Evolutionary conservation across 2,113 vertebrate genomes (phyloP).

Genomic region (Laticauda colubrina): DNA sequence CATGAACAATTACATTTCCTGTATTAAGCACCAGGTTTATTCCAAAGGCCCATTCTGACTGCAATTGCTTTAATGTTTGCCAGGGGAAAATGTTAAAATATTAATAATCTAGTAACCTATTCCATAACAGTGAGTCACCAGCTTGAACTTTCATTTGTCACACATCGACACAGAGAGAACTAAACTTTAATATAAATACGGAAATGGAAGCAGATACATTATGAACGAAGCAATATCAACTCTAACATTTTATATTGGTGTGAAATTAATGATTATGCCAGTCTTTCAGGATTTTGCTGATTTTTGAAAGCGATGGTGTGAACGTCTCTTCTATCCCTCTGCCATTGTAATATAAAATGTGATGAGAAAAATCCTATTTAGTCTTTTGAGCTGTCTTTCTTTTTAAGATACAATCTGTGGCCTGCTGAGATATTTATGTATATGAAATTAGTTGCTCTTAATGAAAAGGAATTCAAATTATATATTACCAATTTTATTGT

Average conservation of each 20-base stretch:
- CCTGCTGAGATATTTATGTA: constrained; percentile 29
- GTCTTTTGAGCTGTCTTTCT: background rate
- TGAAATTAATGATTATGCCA: constrained; percentile 1
- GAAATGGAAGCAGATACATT: constrained; percentile 57
- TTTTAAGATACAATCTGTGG: constrained; percentile 18
- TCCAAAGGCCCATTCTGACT: constrained; percentile 53
- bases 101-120: constrained; percentile 73
- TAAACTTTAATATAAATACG: constrained; percentile 65
- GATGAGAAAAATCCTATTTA: constrained; percentile 39
- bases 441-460: constrained; percentile 56
- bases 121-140: constrained; percentile 62
- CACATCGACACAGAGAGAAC: constrained; percentile 44
- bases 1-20: constrained; percentile 52
- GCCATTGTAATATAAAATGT: constrained; percentile 30
- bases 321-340: background rate
- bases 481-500: constrained; percentile 46
- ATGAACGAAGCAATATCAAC: constrained; percentile 46
- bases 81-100: constrained; percentile 70
- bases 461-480: constrained; percentile 47
- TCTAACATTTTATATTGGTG: constrained; percentile 35
- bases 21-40: constrained; percentile 52
- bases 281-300: background rate
- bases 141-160: constrained; percentile 68
- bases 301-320: background rate
- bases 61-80: constrained; percentile 66